A percentile compares a stretch with the other conserved stretches of the same genome.
Evolutionary conservation across 2,888 invertebrate species (phyloP).

Genomic region (Rhingia campestris): DNA sequence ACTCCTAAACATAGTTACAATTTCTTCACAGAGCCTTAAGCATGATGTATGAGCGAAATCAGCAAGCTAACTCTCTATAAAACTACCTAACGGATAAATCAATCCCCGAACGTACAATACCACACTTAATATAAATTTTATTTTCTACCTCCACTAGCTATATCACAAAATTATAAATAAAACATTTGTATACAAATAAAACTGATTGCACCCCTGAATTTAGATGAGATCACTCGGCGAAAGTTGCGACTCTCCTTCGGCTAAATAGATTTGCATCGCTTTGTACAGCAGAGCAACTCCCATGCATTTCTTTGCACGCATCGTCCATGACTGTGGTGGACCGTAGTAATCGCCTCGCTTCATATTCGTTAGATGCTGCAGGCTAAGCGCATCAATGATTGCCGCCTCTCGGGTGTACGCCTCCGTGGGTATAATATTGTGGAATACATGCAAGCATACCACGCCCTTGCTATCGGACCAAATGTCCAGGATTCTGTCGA

Average conservation of each 20-base stretch:
- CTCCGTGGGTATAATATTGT: conserved; percentile 94
- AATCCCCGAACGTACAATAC: neutral
- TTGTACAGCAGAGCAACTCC: conserved; percentile 92
- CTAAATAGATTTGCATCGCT: conserved; percentile 91
- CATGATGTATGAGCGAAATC: too few relatives aligned
- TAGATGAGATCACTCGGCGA: conserved; percentile 88
- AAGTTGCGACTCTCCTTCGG: conserved; percentile 94
- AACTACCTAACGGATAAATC: neutral
- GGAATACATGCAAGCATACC: conserved; percentile 94
- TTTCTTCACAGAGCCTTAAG: too few relatives aligned
- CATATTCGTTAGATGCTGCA: conserved; percentile 89
- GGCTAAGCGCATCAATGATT: conserved; percentile 94
- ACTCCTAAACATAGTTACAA: too few relatives aligned
- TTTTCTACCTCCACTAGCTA: conserved; percentile 35
- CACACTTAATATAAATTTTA: conserved; percentile 7
- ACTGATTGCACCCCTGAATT: conserved; percentile 1
- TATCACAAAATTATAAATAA: conserved; percentile 54
- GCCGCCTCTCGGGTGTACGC: conserved; percentile 97
- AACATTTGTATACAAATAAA: conserved; percentile 33
- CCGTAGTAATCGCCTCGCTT: conserved; percentile 94
- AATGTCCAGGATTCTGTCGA: conserved; percentile 92
- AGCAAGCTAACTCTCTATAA: too few relatives aligned
- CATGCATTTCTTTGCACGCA: conserved; percentile 87
- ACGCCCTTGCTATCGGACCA: conserved; percentile 94
- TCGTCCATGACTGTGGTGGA: conserved; percentile 88